Evolutionary conservation across 2,113 vertebrate species (phyloP), one percentile per base, ranked within the genome.

Genomic region (Lophochroa leadbeateri): DNA sequence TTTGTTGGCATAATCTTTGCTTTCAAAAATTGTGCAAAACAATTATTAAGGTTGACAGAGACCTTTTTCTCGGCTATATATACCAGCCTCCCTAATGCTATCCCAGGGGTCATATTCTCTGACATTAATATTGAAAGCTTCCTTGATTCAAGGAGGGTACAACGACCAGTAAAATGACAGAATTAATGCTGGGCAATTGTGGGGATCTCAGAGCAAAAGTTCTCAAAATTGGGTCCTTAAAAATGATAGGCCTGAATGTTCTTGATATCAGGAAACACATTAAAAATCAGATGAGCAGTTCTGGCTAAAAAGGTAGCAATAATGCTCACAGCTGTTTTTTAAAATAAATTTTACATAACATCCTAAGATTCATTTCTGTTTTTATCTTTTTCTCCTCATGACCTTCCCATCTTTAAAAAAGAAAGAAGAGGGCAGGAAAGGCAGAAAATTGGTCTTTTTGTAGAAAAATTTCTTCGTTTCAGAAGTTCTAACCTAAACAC

Each of bases 21-120:
- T 90, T 53, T 21, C 50, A 68, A 78, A 92, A 90, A 52, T 6
- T 39, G 50, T 20, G 86, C n/a, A 39, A 82, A 92, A 80, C 75
- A 86, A 77, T 94, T 82, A 88, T 83, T 88, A 88, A 90, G 29
- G 60, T 3, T 95, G 94, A 94, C 88, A 93, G 82, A 76, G 88
- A 91, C 93, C 85, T 93, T 94, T 95, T 94, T 68, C 82, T 64
- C 35, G 61, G 90, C 75, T 95, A 92, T 85, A 92, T 90, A 63
- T 85, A 90, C 76, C 87, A 83, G n/a, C 29, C 79, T 91, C 55
- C 49, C 49, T 65, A 86, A 94, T 78, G 87, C 52, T 86, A 93
- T 43, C 23, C 55, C 58, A 70, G 35, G 57, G 75, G 67, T 91
- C 87, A 43, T 63, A 72, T 92, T 94, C 61, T 49, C 93, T 17